A percentile compares a stretch with the other conserved stretches of the same genome.
Conservation (phyloP, 1,140 invertebrate genomes). For the Drosophila bocki region DNA sequence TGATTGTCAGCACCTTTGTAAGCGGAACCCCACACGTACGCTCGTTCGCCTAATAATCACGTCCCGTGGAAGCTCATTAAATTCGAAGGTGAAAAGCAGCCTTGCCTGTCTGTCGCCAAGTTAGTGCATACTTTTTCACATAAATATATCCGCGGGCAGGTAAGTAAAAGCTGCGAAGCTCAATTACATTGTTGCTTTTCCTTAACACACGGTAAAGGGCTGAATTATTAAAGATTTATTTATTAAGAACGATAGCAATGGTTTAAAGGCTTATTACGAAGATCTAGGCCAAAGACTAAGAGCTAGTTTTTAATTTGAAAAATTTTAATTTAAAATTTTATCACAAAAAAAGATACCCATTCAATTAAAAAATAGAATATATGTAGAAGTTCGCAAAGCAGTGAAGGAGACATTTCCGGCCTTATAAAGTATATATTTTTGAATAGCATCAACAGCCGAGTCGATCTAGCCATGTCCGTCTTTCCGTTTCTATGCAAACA, state of each 20-base stretch:
- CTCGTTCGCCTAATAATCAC: constrained; percentile 58
- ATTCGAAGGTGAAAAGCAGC: constrained; percentile 57
- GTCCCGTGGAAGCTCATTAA: constrained; percentile 57
- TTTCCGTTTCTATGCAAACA: too few relatives aligned
- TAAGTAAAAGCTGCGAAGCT: constrained; percentile 24
- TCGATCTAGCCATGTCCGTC: too few relatives aligned
- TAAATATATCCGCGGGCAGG: constrained; percentile 5
- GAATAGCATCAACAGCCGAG: too few relatives aligned
- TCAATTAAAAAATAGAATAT: too few relatives aligned
- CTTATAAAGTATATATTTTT: too few relatives aligned
- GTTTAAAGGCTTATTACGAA: background rate
- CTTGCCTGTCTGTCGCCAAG: constrained; percentile 36
- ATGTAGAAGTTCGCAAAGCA: too few relatives aligned
- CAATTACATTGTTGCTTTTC: constrained; percentile 20
- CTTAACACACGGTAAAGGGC: background rate
- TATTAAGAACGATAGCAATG: background rate
- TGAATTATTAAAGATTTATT: background rate
- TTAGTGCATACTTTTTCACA: constrained; percentile 25
- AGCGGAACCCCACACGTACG: constrained; percentile 41
- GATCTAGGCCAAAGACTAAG: background rate
- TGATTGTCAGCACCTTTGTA: constrained; percentile 44
- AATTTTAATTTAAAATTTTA: too few relatives aligned
- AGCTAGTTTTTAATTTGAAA: too few relatives aligned
- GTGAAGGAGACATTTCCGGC: too few relatives aligned
- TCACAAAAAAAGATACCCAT: too few relatives aligned